Evolutionary conservation across 92 coral and sea anemone species (phyloP).

Genomic region (Zoanthus solanderi): DNA sequence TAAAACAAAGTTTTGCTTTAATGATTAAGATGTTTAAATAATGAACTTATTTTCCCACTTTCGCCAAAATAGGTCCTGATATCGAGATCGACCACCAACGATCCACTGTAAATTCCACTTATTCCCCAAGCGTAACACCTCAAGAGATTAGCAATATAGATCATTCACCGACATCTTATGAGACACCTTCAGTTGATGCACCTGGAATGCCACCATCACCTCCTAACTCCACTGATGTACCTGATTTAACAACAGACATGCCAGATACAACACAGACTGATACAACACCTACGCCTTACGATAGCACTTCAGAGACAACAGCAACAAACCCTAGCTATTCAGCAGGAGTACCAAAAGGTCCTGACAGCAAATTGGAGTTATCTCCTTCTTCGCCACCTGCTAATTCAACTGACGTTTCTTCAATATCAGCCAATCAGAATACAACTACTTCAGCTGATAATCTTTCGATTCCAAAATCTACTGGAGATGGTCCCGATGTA

Average conservation of each 20-base stretch:
- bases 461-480: background rate
- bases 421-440: background rate
- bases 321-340: background rate
- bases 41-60: no score
- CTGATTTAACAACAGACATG: background rate
- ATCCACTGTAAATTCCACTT: background rate
- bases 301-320: background rate
- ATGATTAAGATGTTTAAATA: background rate
- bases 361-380: background rate
- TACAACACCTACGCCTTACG: background rate
- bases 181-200: background rate
- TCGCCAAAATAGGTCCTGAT: slow-evolving; percentile 3
- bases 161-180: background rate
- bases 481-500: background rate
- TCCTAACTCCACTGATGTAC: background rate
- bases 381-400: background rate
- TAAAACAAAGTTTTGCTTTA: no score
- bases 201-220: background rate
- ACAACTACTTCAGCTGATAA: background rate
- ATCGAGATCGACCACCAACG: background rate
- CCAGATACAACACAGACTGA: background rate
- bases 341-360: background rate
- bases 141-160: background rate
- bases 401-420: background rate
- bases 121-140: background rate